Conservation (phyloP, 1,140 invertebrate species). For the Zaprionus kolodkinae region DNA sequence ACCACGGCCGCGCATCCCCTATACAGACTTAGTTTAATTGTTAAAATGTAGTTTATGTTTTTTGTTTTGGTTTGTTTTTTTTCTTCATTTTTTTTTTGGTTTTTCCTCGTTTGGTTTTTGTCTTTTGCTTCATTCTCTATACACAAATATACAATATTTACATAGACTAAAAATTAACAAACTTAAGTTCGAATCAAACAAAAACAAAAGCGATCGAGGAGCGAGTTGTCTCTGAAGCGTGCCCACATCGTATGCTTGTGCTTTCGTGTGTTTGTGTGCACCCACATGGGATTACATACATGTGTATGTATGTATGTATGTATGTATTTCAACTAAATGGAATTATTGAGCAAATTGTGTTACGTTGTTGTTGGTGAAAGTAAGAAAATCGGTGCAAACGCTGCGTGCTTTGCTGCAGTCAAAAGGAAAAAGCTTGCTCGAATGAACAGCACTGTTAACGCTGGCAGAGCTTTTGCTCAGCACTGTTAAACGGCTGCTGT, state of each 20-base stretch:
- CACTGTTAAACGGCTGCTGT: slow-evolving; percentile 14
- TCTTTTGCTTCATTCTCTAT: slow-evolving; percentile 56
- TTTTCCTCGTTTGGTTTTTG: slow-evolving; percentile 33
- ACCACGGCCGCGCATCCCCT: slow-evolving; percentile 54
- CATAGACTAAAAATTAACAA: slow-evolving; percentile 63
- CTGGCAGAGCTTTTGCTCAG: slow-evolving; percentile 39
- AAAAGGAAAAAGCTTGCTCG: slow-evolving; percentile 42
- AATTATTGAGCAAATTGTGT: slow-evolving; percentile 79
- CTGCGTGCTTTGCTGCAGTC: slow-evolving; percentile 35
- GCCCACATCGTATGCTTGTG: background rate
- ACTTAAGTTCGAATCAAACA: slow-evolving; percentile 36
- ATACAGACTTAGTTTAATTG: slow-evolving; percentile 78
- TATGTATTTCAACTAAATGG: slow-evolving; percentile 34
- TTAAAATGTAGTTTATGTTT: slow-evolving; percentile 76
- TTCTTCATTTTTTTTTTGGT: slow-evolving; percentile 30
- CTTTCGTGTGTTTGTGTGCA: background rate
- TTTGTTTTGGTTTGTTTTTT: no score
- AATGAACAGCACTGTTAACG: slow-evolving; percentile 41
- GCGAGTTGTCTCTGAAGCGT: slow-evolving; percentile 61
- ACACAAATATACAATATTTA: slow-evolving; percentile 83
- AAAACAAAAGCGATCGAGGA: slow-evolving; percentile 46
- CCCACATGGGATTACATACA: background rate
- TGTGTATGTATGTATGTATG: no score
- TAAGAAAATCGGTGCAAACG: slow-evolving; percentile 38
- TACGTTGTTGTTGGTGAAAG: slow-evolving; percentile 36